These are phyloP conservation scores for Pseudochirops corinnae DNA, from an alignment of 2,797 vertebrate genomes.

Conservation along the genomic window DNA sequence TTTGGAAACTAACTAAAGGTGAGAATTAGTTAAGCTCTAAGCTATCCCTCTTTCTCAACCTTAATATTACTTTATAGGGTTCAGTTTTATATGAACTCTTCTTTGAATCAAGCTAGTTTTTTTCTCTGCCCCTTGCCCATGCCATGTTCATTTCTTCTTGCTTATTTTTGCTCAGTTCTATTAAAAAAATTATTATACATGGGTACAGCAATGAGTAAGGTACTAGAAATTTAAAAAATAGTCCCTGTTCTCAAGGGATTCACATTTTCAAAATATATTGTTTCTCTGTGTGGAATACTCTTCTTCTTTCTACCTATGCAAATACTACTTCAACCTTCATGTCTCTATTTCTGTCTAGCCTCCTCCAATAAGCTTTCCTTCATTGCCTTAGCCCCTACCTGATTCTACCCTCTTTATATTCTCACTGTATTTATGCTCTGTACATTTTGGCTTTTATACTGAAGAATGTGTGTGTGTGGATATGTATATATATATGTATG, in stretches of 20 bases:
- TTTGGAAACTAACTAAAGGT: background rate
- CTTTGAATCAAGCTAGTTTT: background rate
- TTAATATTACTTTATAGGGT: background rate
- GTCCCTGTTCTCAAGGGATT: background rate
- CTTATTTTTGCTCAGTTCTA: background rate
- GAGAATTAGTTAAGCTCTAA: background rate
- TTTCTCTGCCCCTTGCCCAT: background rate
- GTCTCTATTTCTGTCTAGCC: background rate
- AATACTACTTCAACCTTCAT: background rate
- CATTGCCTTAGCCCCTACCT: background rate
- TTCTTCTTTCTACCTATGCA: background rate
- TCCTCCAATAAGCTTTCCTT: background rate
- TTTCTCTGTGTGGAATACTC: background rate
- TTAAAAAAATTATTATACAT: background rate
- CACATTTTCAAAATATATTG: background rate
- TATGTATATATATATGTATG: too few relatives aligned
- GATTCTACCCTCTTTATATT: background rate
- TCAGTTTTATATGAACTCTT: background rate
- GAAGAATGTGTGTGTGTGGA: background rate
- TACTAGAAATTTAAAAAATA: too few relatives aligned
- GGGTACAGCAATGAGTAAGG: background rate
- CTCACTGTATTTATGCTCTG: background rate
- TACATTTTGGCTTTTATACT: background rate
- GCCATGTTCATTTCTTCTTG: background rate
- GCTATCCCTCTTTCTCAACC: background rate